Conservation (phyloP, 1,140 invertebrate species). For the Pseudoatta argentina region DNA sequence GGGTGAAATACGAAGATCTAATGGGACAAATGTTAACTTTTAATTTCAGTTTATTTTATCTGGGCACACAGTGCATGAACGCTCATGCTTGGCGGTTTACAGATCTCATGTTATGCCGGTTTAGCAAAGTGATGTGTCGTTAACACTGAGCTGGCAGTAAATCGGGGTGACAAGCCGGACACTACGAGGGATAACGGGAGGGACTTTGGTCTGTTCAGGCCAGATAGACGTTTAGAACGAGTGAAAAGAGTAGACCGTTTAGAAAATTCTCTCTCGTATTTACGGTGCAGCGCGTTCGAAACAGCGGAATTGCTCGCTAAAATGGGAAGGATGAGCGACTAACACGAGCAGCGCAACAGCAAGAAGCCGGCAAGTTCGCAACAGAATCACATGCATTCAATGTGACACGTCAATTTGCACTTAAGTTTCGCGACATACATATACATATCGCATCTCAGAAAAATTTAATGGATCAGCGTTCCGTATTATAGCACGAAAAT, state of each 20-base stretch:
- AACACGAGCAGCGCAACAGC: slow-evolving; percentile 40
- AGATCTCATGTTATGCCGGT: slow-evolving; percentile 46
- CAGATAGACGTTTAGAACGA: slow-evolving; percentile 23
- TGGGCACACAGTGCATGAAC: slow-evolving; percentile 76
- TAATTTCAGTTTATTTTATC: slow-evolving; percentile 71
- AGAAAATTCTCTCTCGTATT: slow-evolving; percentile 43
- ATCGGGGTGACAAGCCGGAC: slow-evolving; percentile 62
- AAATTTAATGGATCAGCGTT: neutral
- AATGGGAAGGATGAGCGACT: slow-evolving; percentile 13
- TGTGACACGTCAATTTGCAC: slow-evolving; percentile 6
- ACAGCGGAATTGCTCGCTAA: slow-evolving; percentile 14
- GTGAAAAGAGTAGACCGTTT: slow-evolving; percentile 45
- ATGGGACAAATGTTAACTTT: slow-evolving; percentile 39
- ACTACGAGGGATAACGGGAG: slow-evolving; percentile 15
- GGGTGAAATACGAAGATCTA: neutral
- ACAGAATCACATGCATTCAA: slow-evolving; percentile 36
- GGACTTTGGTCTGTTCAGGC: slow-evolving; percentile 53
- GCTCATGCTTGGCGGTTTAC: slow-evolving; percentile 53
- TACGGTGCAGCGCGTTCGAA: neutral
- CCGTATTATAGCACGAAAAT: slow-evolving; percentile 69
- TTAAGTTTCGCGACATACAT: slow-evolving; percentile 17
- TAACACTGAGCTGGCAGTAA: slow-evolving; percentile 74
- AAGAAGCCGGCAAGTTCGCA: slow-evolving; percentile 32
- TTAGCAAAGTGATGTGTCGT: slow-evolving; percentile 60
- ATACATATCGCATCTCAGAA: slow-evolving; percentile 17